These are phyloP conservation scores for Apamea crenata DNA, from an alignment of 2,888 invertebrate genomes.

Conservation along the genomic window DNA sequence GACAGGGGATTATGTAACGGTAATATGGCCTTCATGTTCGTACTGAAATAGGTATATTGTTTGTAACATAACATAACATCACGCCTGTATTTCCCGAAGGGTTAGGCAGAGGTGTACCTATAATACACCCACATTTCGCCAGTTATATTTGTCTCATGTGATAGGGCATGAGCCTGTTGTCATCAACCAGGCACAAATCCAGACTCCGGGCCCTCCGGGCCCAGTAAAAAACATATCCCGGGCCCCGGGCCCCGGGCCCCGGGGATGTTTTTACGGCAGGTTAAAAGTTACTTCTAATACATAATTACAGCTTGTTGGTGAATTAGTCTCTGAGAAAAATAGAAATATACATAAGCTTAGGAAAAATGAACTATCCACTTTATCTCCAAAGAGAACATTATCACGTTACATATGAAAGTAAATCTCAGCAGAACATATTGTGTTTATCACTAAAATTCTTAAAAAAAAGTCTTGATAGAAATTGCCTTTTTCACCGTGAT, in stretches of 20 bases:
- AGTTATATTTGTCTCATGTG: background rate
- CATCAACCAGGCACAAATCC: background rate
- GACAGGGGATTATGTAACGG: conserved; percentile 3
- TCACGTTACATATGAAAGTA: background rate
- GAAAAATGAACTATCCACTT: background rate
- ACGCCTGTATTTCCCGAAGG: background rate
- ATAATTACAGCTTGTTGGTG: too few species aligned
- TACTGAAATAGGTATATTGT: background rate
- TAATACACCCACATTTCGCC: background rate
- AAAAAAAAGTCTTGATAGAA: too few species aligned
- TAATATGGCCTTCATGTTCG: background rate
- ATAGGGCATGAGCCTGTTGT: background rate
- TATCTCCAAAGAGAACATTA: background rate
- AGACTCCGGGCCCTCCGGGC: background rate
- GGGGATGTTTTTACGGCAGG: background rate
- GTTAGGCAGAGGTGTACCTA: background rate
- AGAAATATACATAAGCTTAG: background rate
- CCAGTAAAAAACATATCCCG: too few species aligned
- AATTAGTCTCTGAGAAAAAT: too few species aligned
- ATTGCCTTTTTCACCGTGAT: background rate
- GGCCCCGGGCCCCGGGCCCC: too few species aligned
- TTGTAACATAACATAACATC: background rate
- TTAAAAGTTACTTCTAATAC: background rate
- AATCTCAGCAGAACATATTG: background rate
- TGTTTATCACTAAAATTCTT: background rate